These are phyloP conservation scores for Pterobdella sp. DNA, from an alignment of 2,888 invertebrate genomes.

Conservation along the genomic window DNA sequence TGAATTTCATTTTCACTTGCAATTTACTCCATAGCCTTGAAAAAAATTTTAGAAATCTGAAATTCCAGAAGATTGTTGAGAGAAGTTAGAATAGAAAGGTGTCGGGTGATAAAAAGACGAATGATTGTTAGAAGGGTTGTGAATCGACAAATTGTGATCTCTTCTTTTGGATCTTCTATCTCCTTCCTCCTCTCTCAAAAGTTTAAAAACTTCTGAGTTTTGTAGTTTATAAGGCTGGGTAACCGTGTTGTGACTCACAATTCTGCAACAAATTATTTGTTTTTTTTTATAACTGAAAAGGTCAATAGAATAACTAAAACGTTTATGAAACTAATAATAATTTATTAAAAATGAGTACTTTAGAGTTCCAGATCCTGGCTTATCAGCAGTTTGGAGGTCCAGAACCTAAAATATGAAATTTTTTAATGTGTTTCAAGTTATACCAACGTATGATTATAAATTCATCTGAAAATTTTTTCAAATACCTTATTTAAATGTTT, in stretches of 20 bases:
- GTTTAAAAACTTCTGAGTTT: conserved; percentile 34
- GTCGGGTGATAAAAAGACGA: background rate
- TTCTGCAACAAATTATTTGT: too few species aligned
- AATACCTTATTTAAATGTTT: too few species aligned
- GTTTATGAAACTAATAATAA: too few species aligned
- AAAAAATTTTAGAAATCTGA: too few species aligned
- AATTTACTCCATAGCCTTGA: too few species aligned
- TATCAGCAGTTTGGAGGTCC: conserved; percentile 43
- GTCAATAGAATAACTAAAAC: too few species aligned
- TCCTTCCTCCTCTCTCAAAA: conserved; percentile 37
- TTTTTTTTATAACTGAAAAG: too few species aligned
- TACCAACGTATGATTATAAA: too few species aligned
- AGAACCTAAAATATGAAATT: conserved; percentile 43
- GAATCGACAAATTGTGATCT: background rate
- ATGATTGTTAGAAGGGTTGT: background rate
- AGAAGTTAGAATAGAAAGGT: background rate
- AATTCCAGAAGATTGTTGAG: too few species aligned
- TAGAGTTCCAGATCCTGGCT: conserved; percentile 39
- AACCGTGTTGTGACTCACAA: background rate
- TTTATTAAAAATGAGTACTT: conserved; percentile 35
- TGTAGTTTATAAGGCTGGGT: conserved; percentile 34
- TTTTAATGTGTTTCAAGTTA: too few species aligned
- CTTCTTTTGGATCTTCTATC: conserved; percentile 15
- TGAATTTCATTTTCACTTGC: too few species aligned
- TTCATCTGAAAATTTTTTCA: too few species aligned